A percentile compares a stretch with the other conserved stretches of the same genome.
Conservation (phyloP, 2,888 invertebrate species). For the Fissipunctia ypsillon region DNA sequence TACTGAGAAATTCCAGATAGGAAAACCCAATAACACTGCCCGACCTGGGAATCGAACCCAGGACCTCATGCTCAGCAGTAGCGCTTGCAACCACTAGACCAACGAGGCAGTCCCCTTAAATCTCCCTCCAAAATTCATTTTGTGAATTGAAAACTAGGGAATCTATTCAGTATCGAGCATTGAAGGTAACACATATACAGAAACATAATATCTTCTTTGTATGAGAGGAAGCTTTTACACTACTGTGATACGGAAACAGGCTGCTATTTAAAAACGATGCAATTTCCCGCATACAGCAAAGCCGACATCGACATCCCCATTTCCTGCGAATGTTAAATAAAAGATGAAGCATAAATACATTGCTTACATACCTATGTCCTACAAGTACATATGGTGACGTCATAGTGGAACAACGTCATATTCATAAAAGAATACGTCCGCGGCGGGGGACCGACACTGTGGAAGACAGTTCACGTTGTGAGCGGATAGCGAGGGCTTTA, state of each 20-base stretch:
- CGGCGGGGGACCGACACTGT: slow-evolving; percentile 22
- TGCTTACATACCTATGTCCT: background rate
- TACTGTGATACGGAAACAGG: background rate
- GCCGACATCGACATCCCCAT: background rate
- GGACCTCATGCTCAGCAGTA: too few relatives aligned
- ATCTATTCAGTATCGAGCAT: too few relatives aligned
- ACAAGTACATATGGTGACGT: slow-evolving; percentile 23
- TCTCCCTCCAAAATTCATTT: too few relatives aligned
- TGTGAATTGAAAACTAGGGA: too few relatives aligned
- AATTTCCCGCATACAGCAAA: slow-evolving; percentile 1
- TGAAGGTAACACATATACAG: too few relatives aligned
- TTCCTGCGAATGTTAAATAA: slow-evolving; percentile 5
- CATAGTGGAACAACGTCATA: slow-evolving; percentile 43
- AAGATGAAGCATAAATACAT: slow-evolving; percentile 23
- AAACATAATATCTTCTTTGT: background rate
- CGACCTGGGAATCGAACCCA: too few relatives aligned
- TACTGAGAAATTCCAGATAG: too few relatives aligned
- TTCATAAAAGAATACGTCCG: slow-evolving; percentile 60
- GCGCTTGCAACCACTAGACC: too few relatives aligned
- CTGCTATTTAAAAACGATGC: slow-evolving; percentile 6
- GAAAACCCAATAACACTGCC: too few relatives aligned
- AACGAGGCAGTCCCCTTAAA: too few relatives aligned
- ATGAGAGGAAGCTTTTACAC: background rate
- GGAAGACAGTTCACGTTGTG: slow-evolving; percentile 6
- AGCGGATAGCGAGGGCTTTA: slow-evolving; percentile 1